A percentile compares a stretch with the other conserved stretches of the same genome.
Evolutionary conservation across 2,797 vertebrate genomes (phyloP).

Genomic region (Sardinella longiceps): DNA sequence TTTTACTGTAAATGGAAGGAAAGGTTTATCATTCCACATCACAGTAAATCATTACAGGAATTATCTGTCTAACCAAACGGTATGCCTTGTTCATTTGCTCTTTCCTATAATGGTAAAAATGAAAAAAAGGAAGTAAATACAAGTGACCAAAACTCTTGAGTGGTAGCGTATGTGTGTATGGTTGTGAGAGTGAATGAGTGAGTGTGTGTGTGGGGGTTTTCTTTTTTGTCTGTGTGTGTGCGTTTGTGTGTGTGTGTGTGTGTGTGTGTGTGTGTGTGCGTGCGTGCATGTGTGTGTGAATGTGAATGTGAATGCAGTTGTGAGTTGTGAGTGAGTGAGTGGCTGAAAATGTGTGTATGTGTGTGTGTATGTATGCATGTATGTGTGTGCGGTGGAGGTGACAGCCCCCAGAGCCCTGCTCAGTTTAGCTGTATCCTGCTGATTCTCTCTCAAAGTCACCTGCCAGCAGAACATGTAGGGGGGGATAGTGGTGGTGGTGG

Average conservation of each 20-base stretch:
- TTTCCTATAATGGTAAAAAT: no score
- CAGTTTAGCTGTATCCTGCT: constrained; percentile 34
- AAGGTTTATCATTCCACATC: no score
- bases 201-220: not conserved
- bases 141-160: no score
- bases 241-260: not conserved
- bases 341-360: not conserved
- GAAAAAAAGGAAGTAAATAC: no score
- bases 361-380: not conserved
- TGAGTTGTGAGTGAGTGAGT: not conserved
- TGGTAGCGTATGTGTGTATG: no score
- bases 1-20: no score
- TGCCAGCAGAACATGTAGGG: constrained; percentile 46
- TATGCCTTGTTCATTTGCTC: no score
- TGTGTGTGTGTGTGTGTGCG: not conserved
- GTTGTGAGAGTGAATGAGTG: not conserved
- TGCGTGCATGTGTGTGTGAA: not conserved
- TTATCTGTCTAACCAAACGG: no score
- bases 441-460: constrained; percentile 59
- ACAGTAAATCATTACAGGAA: no score
- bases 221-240: not conserved
- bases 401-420: constrained; percentile 36
- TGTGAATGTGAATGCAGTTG: not conserved
- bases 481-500: no score
- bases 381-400: not conserved